Evolutionary conservation across 2,797 vertebrate genomes (phyloP).

Genomic region (Spinus olivaceus): DNA sequence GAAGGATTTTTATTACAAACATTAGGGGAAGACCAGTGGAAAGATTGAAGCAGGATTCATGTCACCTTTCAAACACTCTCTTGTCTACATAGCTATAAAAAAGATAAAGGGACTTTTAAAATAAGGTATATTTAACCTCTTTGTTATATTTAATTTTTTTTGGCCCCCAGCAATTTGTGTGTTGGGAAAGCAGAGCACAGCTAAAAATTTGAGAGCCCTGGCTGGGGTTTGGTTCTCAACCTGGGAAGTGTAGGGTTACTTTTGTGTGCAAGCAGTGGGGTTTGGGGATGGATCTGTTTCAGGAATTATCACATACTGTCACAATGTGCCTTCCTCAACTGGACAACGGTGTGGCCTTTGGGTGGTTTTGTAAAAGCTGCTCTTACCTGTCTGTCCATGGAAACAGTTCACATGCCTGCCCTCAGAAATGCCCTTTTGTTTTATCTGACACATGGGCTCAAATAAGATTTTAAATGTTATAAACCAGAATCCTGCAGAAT

Average conservation of each 20-base stretch:
- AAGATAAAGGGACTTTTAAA: not conserved
- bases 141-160: not conserved
- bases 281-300: not conserved
- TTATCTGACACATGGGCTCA: not conserved
- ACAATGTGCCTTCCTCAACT: not conserved
- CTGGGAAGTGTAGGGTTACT: not conserved
- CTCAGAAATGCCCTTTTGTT: not conserved
- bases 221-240: not conserved
- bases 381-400: not conserved
- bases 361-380: not conserved
- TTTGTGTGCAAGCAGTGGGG: not conserved
- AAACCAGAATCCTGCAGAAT: not conserved
- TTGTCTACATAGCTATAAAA: not conserved
- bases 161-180: not conserved
- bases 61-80: not conserved
- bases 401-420: not conserved
- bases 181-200: not conserved
- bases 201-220: not conserved
- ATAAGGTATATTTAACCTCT: accelerated
- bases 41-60: not conserved
- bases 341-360: not conserved
- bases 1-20: not conserved
- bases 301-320: not conserved
- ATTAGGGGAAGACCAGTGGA: not conserved
- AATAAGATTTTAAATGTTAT: not conserved